A percentile compares a stretch with the other conserved stretches of the same genome.
Evolutionary conservation across 2,113 vertebrate genomes (phyloP).

Genomic region (Microcebus jonahi): DNA sequence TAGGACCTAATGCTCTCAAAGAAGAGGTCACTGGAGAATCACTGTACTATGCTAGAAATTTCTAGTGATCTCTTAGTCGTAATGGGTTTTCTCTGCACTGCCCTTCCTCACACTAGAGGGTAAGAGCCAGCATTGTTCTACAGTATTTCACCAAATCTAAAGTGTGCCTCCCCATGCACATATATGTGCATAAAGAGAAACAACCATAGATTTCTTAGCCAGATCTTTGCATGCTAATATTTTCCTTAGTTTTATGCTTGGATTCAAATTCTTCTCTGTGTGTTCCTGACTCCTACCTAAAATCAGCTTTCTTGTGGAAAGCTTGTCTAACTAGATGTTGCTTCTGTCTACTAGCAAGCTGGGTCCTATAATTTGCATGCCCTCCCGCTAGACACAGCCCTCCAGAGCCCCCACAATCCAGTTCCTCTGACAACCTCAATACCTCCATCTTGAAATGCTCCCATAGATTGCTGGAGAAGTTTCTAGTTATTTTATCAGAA

Average conservation of each 20-base stretch:
- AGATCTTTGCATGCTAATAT: not conserved
- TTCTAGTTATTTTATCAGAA: not conserved
- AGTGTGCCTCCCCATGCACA: too few relatives aligned
- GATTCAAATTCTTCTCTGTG: not conserved
- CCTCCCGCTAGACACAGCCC: not conserved
- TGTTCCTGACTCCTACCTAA: not conserved
- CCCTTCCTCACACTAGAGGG: not conserved
- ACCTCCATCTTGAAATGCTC: not conserved
- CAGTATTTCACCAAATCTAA: not conserved
- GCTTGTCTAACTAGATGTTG: not conserved
- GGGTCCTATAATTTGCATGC: not conserved
- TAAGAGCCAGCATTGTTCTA: not conserved
- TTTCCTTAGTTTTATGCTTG: not conserved
- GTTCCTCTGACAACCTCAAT: not conserved
- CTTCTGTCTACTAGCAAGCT: not conserved
- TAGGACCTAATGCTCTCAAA: not conserved
- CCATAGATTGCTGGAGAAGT: not conserved
- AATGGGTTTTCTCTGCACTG: not conserved
- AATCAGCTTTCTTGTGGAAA: not conserved
- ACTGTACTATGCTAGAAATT: not conserved
- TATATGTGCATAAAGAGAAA: not conserved
- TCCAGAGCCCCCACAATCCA: not conserved
- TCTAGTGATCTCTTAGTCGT: not conserved
- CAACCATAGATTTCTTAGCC: not conserved
- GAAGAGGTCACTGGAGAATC: not conserved